Conservation (phyloP, 2,113 vertebrate genomes). For the Probosciger aterrimus region DNA sequence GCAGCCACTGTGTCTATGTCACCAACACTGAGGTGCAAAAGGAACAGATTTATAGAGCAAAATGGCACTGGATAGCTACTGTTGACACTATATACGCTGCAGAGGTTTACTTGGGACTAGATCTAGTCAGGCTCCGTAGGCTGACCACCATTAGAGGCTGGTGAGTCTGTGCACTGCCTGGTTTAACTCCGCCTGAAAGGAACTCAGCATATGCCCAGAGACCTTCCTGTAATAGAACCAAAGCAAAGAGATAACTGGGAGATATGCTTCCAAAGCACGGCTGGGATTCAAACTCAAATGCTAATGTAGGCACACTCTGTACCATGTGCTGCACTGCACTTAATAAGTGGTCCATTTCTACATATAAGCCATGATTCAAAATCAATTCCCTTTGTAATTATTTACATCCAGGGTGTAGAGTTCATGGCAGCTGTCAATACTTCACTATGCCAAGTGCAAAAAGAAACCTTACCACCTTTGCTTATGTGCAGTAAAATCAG, state of each 20-base stretch:
- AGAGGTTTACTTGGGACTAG: neutral
- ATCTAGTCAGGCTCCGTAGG: neutral
- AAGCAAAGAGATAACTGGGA: neutral
- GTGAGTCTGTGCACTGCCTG: neutral
- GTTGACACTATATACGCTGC: neutral
- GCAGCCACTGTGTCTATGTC: neutral
- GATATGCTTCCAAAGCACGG: neutral
- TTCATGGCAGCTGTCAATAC: constrained; percentile 1
- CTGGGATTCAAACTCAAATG: neutral
- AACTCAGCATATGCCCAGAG: neutral
- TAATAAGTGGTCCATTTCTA: constrained; percentile 42
- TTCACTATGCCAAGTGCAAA: neutral
- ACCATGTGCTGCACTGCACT: neutral
- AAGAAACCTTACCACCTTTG: constrained; percentile 4
- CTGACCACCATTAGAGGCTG: neutral
- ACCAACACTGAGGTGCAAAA: neutral
- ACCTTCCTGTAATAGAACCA: neutral
- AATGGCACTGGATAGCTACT: neutral
- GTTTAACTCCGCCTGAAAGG: neutral
- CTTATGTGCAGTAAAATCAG: constrained; percentile 27
- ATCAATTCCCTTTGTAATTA: constrained; percentile 21
- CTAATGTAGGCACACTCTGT: neutral
- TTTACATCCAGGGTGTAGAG: neutral
- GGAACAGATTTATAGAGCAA: neutral
- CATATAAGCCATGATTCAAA: constrained; percentile 61